Base-by-base conservation (phyloP, 2,797 vertebrate species). In the Odontamblyopus rebecca region DNA sequence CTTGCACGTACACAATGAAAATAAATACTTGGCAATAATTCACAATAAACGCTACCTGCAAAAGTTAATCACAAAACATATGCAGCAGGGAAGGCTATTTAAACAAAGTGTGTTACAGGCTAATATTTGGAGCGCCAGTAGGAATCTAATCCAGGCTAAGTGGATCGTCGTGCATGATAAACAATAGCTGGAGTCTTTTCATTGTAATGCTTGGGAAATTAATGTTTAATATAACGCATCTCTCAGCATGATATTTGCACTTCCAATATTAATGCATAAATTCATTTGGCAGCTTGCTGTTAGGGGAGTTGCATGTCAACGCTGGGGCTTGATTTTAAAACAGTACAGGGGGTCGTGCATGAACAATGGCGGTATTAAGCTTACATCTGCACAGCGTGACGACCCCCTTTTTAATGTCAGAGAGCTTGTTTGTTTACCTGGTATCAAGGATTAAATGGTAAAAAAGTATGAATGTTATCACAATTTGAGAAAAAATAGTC, bases 301-400 rank as follows among this genome's bases (percentile, higher is more conserved):
- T 87, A 76, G 68, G 27, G 48, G 68, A 84, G 79, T 74, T 69
- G 74, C 79, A 81, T 80, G 79, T 80, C 85, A 69, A 82, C 82
- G 68, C 62, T 64, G 79, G 78, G 84, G 62, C 69, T 76, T 4
- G 60, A 78, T 79, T 86, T 89, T 79, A 78, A 30, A 85, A 86
- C 74, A 74, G 67, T 1, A 41, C 74, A 44, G 57, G 65, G 71
- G 68, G 73, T 75, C 69, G 63, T 64, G 80, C 74, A 85, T 80
- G 76, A 82, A 72, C 83, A 89, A 78, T 71, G 73, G 71, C n/a
- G 18, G 35, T 26, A 44, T 78, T 75, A 70, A 16, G 65, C 67
- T 73, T 74, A 69, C 72, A 72, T 77, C 73, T 74, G 85, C 73
- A 84, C 69, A 23, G 73, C 82, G 35, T 74, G 72, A 73, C 75